Evolutionary conservation across 2,888 invertebrate species (phyloP).

Genomic region (Tetropium fuscum): DNA sequence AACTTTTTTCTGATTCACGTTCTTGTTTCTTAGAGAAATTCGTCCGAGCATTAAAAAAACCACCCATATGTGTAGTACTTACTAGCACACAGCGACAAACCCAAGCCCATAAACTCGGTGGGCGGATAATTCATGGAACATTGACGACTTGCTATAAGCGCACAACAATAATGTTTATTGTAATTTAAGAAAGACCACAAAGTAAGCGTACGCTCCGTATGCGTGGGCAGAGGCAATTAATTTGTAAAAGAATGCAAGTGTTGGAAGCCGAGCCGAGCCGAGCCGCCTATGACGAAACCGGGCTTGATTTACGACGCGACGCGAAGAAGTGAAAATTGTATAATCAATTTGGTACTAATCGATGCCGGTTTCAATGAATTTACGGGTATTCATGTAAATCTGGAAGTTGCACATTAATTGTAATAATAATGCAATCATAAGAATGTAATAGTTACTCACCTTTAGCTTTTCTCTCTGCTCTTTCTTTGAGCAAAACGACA

Average conservation of each 20-base stretch:
- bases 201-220: conserved; percentile 1
- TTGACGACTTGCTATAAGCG: conserved; percentile 2
- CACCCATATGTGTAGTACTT: too few species aligned
- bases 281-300: not conserved
- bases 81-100: too few species aligned
- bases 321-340: too few species aligned
- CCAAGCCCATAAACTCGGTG: conserved; percentile 9
- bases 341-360: conserved; percentile 16
- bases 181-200: conserved; percentile 5
- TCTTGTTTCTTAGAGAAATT: too few species aligned
- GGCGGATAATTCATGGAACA: conserved; percentile 19
- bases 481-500: too few species aligned
- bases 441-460: too few species aligned
- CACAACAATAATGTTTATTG: not conserved
- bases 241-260: conserved; percentile 20
- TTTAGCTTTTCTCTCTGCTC: too few species aligned
- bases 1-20: too few species aligned
- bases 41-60: too few species aligned
- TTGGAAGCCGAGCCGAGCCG: not conserved
- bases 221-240: conserved; percentile 14
- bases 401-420: too few species aligned
- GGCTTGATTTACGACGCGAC: conserved; percentile 5
- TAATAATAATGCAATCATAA: too few species aligned
- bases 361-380: conserved; percentile 8
- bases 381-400: too few species aligned